Evolutionary conservation across 1,140 invertebrate genomes (phyloP).

Genomic region (Whitmania pigra): DNA sequence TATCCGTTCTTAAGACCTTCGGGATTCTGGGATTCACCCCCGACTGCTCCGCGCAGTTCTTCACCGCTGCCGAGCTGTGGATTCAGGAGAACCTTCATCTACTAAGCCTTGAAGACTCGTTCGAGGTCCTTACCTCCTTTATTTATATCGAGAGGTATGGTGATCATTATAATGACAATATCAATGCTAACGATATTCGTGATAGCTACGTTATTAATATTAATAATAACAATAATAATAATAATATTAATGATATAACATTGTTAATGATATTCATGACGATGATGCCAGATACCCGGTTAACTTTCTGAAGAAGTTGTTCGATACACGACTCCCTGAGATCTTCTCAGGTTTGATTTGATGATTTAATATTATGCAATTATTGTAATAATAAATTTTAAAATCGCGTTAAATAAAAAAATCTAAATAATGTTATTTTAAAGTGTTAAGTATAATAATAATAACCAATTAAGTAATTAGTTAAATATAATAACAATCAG

Average conservation of each 20-base stretch:
- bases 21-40: constrained; percentile 53
- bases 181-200: too few species aligned
- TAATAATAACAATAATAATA: too few species aligned
- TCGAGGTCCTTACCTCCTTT: constrained; percentile 54
- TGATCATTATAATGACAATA: too few species aligned
- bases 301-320: constrained; percentile 52
- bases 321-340: constrained; percentile 52
- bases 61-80: constrained; percentile 48
- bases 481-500: too few species aligned
- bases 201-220: too few species aligned
- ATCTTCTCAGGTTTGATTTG: constrained; percentile 43
- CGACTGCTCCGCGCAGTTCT: constrained; percentile 48
- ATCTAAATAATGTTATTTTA: too few species aligned
- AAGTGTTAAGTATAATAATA: too few species aligned
- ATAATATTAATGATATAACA: too few species aligned
- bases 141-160: constrained; percentile 49
- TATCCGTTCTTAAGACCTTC: constrained; percentile 50
- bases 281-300: constrained; percentile 45
- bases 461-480: too few species aligned
- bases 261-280: too few species aligned
- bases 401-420: too few species aligned
- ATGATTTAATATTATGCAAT: background rate
- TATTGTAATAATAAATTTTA: too few species aligned
- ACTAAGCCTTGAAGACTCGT: constrained; percentile 48
- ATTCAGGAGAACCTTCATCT: constrained; percentile 50